Percentiles rank a stretch among this genome's conserved stretches.
Conservation (phyloP, 1,140 invertebrate species). For the Aphidius gifuensis region DNA sequence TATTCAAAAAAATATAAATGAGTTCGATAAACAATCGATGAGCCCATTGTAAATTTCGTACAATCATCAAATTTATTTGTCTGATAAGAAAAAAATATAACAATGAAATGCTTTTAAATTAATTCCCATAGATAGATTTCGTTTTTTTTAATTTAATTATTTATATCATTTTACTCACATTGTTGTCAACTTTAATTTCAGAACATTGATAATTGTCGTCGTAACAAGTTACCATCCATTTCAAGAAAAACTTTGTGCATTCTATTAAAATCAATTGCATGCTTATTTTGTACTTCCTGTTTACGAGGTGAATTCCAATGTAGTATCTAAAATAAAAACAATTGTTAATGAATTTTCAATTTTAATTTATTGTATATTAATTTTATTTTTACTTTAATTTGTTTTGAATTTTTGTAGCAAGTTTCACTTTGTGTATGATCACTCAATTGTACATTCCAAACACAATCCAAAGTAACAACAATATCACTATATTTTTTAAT, state of each 20-base stretch:
- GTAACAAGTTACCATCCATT: conserved; percentile 84
- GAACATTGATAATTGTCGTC: conserved; percentile 74
- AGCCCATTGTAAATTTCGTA: conserved; percentile 75
- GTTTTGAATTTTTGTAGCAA: conserved; percentile 76
- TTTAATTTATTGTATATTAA: neutral
- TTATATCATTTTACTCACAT: conserved; percentile 34
- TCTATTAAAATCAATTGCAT: conserved; percentile 82
- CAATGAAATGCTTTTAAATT: neutral
- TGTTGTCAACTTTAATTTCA: conserved; percentile 23
- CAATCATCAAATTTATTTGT: conserved; percentile 64
- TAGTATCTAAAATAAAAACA: conserved; percentile 64
- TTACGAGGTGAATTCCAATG: conserved; percentile 95
- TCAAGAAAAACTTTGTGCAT: conserved; percentile 82
- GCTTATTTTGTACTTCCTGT: conserved; percentile 78
- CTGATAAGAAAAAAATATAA: conserved; percentile 11
- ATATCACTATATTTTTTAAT: conserved; percentile 76
- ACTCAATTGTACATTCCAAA: conserved; percentile 92
- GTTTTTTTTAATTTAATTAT: neutral
- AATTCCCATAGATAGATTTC: neutral
- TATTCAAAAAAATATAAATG: conserved; percentile 87
- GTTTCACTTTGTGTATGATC: conserved; percentile 80
- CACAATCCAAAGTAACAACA: conserved; percentile 77
- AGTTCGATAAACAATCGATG: conserved; percentile 69
- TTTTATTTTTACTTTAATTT: conserved; percentile 68
- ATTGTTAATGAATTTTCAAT: conserved; percentile 8